These are phyloP conservation scores for Andricus curvator DNA, from an alignment of 2,888 invertebrate genomes.

Conservation along the genomic window DNA sequence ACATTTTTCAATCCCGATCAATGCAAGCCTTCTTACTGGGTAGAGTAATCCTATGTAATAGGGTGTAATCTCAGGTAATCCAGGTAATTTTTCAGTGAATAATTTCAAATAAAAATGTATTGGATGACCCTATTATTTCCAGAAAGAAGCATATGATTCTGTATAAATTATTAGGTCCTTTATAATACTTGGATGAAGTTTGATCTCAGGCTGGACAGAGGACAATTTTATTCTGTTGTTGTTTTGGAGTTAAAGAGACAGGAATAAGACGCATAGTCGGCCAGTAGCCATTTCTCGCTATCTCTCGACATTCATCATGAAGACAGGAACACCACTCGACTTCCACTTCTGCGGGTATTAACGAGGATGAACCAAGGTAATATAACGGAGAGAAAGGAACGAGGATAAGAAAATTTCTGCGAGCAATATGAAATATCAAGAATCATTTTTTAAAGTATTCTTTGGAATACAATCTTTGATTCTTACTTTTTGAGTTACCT, in stretches of 20 bases:
- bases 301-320: conserved; percentile 72
- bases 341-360: conserved; percentile 56
- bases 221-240: conserved; percentile 42
- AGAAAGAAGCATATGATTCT: background rate
- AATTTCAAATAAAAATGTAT: too few relatives aligned
- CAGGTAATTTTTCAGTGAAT: too few relatives aligned
- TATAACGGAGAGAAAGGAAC: conserved; percentile 43
- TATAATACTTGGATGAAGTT: background rate
- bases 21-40: too few relatives aligned
- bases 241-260: conserved; percentile 63
- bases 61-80: too few relatives aligned
- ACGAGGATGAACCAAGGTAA: conserved; percentile 52
- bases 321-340: conserved; percentile 68
- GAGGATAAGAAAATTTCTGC: background rate
- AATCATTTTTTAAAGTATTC: background rate
- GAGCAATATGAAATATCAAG: background rate
- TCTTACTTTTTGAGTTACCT: too few relatives aligned
- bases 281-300: conserved; percentile 67
- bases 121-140: background rate
- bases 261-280: conserved; percentile 70
- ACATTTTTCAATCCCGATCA: too few relatives aligned
- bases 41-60: too few relatives aligned
- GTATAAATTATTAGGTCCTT: background rate
- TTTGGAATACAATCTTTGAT: too few relatives aligned
- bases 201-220: conserved; percentile 10